Conservation (phyloP, 1,140 invertebrate species). For the Drosophila sucinea region DNA sequence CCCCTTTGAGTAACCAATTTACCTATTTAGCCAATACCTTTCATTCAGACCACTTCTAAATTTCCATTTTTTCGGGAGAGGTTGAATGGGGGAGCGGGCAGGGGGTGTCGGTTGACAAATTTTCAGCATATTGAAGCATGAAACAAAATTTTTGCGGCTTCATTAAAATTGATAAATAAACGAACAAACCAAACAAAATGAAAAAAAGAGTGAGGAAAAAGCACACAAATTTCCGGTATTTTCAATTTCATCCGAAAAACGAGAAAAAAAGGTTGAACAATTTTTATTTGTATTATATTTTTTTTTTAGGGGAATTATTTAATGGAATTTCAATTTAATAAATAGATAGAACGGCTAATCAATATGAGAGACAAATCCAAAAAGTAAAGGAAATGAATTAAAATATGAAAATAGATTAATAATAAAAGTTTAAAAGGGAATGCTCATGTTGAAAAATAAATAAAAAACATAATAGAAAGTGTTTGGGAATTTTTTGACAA, state of each 20-base stretch:
- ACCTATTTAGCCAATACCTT: slow-evolving; percentile 3
- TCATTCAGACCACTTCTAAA: background rate
- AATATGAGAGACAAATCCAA: background rate
- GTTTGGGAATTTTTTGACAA: too few relatives aligned
- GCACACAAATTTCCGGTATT: slow-evolving; percentile 1
- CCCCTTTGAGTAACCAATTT: slow-evolving; percentile 1
- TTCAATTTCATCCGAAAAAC: slow-evolving; percentile 8
- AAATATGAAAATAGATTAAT: background rate
- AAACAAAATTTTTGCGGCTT: slow-evolving; percentile 45
- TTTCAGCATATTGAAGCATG: slow-evolving; percentile 66
- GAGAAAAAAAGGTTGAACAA: background rate
- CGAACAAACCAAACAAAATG: slow-evolving; percentile 30
- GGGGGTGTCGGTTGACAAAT: slow-evolving; percentile 45
- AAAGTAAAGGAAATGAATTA: background rate
- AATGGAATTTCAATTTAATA: slow-evolving; percentile 1
- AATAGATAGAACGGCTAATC: background rate
- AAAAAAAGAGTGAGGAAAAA: background rate
- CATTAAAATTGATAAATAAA: slow-evolving; percentile 66
- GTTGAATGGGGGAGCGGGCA: background rate
- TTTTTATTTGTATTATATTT: slow-evolving; percentile 6
- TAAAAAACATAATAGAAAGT: too few relatives aligned
- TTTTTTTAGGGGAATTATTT: background rate
- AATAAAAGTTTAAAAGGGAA: background rate
- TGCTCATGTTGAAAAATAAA: background rate
- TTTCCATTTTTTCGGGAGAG: background rate